Evolutionary conservation across 2,888 invertebrate species (phyloP).

Genomic region (Protonemura montana): DNA sequence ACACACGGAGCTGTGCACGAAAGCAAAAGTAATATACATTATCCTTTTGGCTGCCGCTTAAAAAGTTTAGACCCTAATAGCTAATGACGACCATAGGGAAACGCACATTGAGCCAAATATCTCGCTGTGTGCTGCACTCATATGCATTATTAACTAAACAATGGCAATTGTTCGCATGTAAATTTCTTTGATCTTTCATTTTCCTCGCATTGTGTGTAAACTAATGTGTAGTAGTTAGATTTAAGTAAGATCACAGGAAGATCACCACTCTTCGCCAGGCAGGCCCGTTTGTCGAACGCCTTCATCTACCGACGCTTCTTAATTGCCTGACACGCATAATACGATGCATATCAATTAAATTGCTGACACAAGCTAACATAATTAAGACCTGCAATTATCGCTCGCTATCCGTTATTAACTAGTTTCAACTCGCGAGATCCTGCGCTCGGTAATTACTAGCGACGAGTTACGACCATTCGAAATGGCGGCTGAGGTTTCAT

Average conservation of each 20-base stretch:
- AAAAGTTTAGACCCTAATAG: slow-evolving; percentile 28
- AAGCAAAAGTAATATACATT: slow-evolving; percentile 26
- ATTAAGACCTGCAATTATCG: not conserved
- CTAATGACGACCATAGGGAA: slow-evolving; percentile 24
- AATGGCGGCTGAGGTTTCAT: not conserved
- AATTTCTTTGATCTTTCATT: slow-evolving; percentile 23
- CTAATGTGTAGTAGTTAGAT: not conserved
- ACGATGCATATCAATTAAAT: not conserved
- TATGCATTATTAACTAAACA: slow-evolving; percentile 17
- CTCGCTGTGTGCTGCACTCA: not conserved
- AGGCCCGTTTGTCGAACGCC: not conserved
- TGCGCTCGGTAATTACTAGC: not conserved
- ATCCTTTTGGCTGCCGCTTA: slow-evolving; percentile 31
- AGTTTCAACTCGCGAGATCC: not conserved
- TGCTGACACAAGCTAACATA: not conserved
- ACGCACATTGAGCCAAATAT: not conserved
- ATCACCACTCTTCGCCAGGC: not conserved
- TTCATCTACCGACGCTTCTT: not conserved
- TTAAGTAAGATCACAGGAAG: not conserved
- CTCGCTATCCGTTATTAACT: not conserved
- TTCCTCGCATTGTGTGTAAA: not conserved
- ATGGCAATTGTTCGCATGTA: slow-evolving; percentile 35
- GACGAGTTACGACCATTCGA: not conserved
- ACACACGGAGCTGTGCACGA: not conserved
- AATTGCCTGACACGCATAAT: not conserved